Percentiles rank a stretch among this genome's conserved stretches.
These are phyloP conservation scores for Diplazon laetatorius DNA, from an alignment of 2,888 invertebrate species.

Conservation along the genomic window DNA sequence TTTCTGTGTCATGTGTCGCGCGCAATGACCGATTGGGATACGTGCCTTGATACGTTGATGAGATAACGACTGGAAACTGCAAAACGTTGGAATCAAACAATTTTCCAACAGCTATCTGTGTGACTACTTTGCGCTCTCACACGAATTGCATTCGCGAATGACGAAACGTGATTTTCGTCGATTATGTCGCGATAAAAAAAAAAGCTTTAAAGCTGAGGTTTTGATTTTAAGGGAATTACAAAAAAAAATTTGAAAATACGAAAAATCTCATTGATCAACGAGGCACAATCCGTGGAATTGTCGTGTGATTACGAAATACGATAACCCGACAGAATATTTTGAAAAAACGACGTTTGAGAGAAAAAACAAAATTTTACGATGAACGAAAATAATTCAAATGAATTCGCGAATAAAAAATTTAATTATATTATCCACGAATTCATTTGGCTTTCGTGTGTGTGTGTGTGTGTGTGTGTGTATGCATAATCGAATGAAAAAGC, in stretches of 20 bases:
- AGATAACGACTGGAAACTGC: slow-evolving; percentile 57
- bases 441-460: slow-evolving; percentile 3
- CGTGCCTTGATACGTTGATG: slow-evolving; percentile 67
- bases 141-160: slow-evolving; percentile 1
- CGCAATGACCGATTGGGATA: slow-evolving; percentile 61
- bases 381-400: slow-evolving; percentile 6
- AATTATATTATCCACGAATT: background rate
- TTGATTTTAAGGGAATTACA: background rate
- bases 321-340: no score
- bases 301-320: no score
- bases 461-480: no score
- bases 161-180: slow-evolving; percentile 21
- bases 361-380: background rate
- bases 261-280: slow-evolving; percentile 52
- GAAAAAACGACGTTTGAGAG: slow-evolving; percentile 4
- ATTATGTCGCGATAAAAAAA: slow-evolving; percentile 15
- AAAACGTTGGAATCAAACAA: slow-evolving; percentile 44
- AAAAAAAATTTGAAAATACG: background rate
- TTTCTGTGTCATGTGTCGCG: slow-evolving; percentile 63
- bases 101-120: slow-evolving; percentile 27
- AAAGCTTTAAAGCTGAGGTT: slow-evolving; percentile 5
- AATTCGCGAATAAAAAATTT: slow-evolving; percentile 10
- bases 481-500: slow-evolving; percentile 1
- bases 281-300: slow-evolving; percentile 42
- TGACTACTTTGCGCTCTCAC: slow-evolving; percentile 11